These are phyloP conservation scores for Microplitis manilae DNA, from an alignment of 2,888 invertebrate genomes.

Conservation along the genomic window DNA sequence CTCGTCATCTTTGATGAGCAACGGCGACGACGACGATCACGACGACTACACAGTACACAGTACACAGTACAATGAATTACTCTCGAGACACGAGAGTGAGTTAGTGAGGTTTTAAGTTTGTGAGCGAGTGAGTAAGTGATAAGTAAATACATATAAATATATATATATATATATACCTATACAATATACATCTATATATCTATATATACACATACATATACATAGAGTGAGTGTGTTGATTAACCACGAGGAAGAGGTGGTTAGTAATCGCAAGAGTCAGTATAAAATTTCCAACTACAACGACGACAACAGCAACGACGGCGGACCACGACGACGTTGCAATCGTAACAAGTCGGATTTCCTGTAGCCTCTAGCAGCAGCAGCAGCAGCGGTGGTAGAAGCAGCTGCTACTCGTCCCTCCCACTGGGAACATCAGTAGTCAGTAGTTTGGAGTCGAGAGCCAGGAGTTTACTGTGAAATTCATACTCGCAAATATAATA, in stretches of 20 bases:
- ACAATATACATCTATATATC: neutral
- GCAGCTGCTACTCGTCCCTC: neutral
- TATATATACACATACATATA: neutral
- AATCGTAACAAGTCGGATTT: constrained; percentile 24
- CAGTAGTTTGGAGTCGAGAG: constrained; percentile 15
- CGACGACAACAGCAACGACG: neutral
- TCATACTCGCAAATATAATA: neutral
- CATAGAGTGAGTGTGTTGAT: neutral
- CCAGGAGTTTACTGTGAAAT: neutral
- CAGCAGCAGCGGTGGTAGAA: constrained; percentile 1
- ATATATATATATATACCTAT: too few relatives aligned
- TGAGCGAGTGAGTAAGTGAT: neutral
- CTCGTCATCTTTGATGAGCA: neutral
- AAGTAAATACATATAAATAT: neutral
- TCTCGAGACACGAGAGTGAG: constrained; percentile 50
- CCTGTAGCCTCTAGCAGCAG: neutral
- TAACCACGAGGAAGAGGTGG: constrained; percentile 33
- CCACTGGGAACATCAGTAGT: constrained; percentile 1
- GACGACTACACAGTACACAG: constrained; percentile 26
- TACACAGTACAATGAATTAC: constrained; percentile 49
- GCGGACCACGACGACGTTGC: constrained; percentile 21
- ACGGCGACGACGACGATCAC: constrained; percentile 29
- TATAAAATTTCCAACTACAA: constrained; percentile 1
- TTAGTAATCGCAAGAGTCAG: constrained; percentile 13
- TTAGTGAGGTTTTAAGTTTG: constrained; percentile 43